Conservation (phyloP, 1,140 invertebrate species). For the Drosophila guanche region DNA sequence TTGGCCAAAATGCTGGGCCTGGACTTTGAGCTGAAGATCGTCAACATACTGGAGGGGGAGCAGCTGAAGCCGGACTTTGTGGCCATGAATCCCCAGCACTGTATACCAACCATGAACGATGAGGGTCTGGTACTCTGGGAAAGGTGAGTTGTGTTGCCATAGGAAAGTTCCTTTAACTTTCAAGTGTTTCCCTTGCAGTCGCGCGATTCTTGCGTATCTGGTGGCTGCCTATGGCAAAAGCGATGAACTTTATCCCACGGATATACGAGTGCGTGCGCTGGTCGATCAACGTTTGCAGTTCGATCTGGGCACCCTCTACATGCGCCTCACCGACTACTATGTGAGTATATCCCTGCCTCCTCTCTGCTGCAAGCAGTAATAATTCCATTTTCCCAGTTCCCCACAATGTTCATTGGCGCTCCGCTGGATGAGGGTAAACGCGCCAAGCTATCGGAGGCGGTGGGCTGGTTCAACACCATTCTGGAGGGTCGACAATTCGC, state of each 20-base stretch:
- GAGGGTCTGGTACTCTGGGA: constrained; percentile 87
- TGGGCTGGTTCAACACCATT: constrained; percentile 74
- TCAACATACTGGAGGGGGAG: constrained; percentile 85
- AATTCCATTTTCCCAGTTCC: constrained; percentile 78
- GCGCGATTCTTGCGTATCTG: constrained; percentile 89
- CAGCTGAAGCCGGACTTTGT: constrained; percentile 84
- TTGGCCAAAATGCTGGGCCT: constrained; percentile 85
- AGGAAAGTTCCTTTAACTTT: too few relatives aligned
- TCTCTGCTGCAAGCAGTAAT: neutral
- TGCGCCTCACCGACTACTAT: constrained; percentile 84
- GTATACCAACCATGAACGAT: constrained; percentile 89
- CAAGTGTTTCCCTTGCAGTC: constrained; percentile 82
- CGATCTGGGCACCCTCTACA: constrained; percentile 88
- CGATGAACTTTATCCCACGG: constrained; percentile 88
- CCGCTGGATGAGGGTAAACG: constrained; percentile 84
- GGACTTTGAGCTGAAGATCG: constrained; percentile 84
- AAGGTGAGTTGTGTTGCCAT: constrained; percentile 79
- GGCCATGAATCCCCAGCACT: constrained; percentile 87
- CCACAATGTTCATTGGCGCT: constrained; percentile 80
- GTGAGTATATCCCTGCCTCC: constrained; percentile 72
- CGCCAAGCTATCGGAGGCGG: constrained; percentile 83
- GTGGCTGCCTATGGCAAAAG: constrained; percentile 89
- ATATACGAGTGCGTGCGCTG: constrained; percentile 87
- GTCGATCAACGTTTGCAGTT: constrained; percentile 90
- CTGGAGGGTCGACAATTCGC: constrained; percentile 71